phyloP scores from a whole-genome alignment of 2,797 vertebrate species.

The Rousettus madagascariensis region DNA sequence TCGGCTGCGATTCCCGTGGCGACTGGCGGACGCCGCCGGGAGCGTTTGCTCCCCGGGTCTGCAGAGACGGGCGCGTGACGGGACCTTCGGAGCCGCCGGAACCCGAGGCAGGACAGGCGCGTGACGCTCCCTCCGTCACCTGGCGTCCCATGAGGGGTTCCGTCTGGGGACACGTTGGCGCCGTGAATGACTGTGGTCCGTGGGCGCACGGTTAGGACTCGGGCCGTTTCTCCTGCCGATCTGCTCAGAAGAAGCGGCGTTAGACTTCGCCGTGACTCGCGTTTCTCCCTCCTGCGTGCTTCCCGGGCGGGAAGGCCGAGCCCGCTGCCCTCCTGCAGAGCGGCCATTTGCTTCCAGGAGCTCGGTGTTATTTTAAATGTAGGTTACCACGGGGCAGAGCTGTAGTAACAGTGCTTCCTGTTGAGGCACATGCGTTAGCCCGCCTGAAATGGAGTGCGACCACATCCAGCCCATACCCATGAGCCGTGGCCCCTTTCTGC shows the following conservation, averaged over 20 bases:
- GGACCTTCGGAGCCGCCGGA: not conserved
- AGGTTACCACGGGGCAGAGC: not conserved
- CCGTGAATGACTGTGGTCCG: not conserved
- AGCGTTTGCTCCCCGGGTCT: too few species aligned
- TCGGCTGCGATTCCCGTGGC: too few species aligned
- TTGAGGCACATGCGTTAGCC: not conserved
- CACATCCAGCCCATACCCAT: not conserved
- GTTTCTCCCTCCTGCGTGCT: not conserved
- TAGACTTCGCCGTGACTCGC: not conserved
- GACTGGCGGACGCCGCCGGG: too few species aligned
- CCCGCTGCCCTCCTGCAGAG: not conserved
- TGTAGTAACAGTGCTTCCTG: not conserved
- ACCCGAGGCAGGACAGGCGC: constrained; percentile 56
- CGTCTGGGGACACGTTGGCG: not conserved
- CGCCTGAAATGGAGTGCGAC: not conserved
- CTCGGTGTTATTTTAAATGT: not conserved
- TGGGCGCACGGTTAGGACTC: constrained; percentile 59
- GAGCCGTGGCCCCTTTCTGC: not conserved
- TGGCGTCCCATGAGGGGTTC: not conserved
- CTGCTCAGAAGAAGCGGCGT: constrained; percentile 13
- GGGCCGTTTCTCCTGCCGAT: not conserved
- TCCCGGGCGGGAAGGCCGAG: not conserved
- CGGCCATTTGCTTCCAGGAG: not conserved
- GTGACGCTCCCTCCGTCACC: not conserved
- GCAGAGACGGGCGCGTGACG: too few species aligned